Evolutionary conservation across 2,888 invertebrate genomes (phyloP).

Genomic region (Xanthorhoe designata): DNA sequence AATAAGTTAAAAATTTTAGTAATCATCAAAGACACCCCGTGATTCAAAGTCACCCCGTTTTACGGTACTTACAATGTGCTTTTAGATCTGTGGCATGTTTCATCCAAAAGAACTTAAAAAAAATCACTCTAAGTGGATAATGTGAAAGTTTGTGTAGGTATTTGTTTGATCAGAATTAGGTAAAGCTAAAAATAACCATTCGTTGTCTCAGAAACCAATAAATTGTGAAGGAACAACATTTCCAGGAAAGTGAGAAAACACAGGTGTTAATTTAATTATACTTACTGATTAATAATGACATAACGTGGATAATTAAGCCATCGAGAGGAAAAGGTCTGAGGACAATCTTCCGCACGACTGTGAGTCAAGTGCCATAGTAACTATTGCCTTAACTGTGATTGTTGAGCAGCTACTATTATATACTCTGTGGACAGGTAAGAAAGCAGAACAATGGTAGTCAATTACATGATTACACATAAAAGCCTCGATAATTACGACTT

Average conservation of each 20-base stretch:
- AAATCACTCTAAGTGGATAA: background rate
- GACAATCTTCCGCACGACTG: conserved; percentile 44
- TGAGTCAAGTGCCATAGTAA: conserved; percentile 15
- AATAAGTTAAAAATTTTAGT: too few species aligned
- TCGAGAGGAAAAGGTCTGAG: conserved; percentile 33
- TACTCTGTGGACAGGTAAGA: conserved; percentile 47
- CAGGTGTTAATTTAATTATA: conserved; percentile 42
- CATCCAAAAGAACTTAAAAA: background rate
- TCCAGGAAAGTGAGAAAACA: conserved; percentile 30
- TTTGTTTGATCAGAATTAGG: too few species aligned
- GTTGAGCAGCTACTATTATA: background rate
- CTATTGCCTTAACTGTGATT: conserved; percentile 21
- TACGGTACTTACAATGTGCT: too few species aligned
- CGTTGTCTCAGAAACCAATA: background rate
- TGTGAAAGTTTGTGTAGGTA: too few species aligned
- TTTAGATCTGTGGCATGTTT: background rate
- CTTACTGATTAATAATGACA: conserved; percentile 37
- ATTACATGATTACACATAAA: conserved; percentile 60
- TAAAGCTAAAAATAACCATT: too few species aligned
- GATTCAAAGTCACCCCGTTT: too few species aligned
- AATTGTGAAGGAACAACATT: conserved; percentile 22
- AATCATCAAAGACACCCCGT: too few species aligned
- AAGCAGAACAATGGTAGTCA: conserved; percentile 67
- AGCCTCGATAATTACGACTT: conserved; percentile 56
- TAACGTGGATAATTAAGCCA: conserved; percentile 45